Evolutionary conservation across 2,888 invertebrate genomes (phyloP).

Genomic region (Capitulum mitella): DNA sequence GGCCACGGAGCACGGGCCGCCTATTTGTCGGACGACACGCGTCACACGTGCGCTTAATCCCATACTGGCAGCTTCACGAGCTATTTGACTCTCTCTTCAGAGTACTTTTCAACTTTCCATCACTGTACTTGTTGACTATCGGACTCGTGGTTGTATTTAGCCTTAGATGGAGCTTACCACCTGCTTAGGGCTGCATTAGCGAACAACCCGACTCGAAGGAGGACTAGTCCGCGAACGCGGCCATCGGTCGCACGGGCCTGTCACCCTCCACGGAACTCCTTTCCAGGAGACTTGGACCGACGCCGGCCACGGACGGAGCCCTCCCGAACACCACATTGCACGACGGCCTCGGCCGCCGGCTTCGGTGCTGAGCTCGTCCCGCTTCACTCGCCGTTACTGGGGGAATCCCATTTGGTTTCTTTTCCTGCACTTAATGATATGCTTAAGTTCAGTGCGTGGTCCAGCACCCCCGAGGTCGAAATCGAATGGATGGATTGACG

Average conservation of each 20-base stretch:
- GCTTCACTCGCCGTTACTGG: too few relatives aligned
- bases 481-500: too few relatives aligned
- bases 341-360: too few relatives aligned
- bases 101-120: conserved; percentile 65
- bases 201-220: conserved; percentile 55
- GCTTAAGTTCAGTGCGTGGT: too few relatives aligned
- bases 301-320: too few relatives aligned
- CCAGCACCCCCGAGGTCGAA: too few relatives aligned
- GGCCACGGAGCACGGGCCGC: too few relatives aligned
- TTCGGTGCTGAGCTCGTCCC: too few relatives aligned
- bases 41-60: conserved; percentile 15
- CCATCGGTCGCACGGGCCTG: background rate
- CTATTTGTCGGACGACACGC: background rate
- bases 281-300: too few relatives aligned
- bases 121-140: conserved; percentile 60
- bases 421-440: too few relatives aligned
- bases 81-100: conserved; percentile 59
- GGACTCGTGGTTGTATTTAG: conserved; percentile 58
- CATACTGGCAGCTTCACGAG: conserved; percentile 48
- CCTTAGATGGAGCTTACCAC: conserved; percentile 54
- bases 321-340: too few relatives aligned
- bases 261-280: background rate
- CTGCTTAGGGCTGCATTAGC: conserved; percentile 56
- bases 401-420: conserved; percentile 9
- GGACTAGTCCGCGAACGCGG: conserved; percentile 41